phyloP scores from a whole-genome alignment of 2,113 vertebrate genomes.

The Dasyurus viverrinus region DNA sequence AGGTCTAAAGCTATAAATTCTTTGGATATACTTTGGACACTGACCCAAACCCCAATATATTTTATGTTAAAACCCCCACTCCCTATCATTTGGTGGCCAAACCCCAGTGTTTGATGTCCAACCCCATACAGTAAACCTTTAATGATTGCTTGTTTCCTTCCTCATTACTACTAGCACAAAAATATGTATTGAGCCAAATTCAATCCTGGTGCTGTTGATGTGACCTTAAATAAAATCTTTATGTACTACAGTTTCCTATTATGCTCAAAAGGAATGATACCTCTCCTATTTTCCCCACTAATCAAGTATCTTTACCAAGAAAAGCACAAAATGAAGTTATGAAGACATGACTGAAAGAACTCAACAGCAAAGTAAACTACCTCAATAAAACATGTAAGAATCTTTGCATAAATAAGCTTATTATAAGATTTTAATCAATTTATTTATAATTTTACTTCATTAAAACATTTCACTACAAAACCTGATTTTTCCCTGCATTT shows the following conservation, averaged over 20 bases:
- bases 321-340: neutral
- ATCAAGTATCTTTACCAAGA: neutral
- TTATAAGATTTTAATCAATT: slow-evolving; percentile 22
- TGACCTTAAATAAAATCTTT: neutral
- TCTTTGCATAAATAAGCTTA: slow-evolving; percentile 19
- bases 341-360: neutral
- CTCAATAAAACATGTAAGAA: neutral
- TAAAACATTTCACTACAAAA: neutral
- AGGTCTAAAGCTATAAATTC: no score
- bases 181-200: neutral
- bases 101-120: no score
- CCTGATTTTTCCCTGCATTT: slow-evolving; percentile 52
- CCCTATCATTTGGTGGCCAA: no score
- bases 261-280: neutral
- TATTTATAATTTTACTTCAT: neutral
- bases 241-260: neutral
- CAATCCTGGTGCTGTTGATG: neutral
- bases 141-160: neutral
- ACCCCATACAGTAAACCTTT: neutral
- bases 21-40: no score
- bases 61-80: no score
- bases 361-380: neutral
- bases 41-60: no score
- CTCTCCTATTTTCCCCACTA: neutral
- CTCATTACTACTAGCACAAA: neutral